phyloP scores from a whole-genome alignment of 37 sponge, comb jelly and placozoan genomes.

The Agelas oroides region DNA sequence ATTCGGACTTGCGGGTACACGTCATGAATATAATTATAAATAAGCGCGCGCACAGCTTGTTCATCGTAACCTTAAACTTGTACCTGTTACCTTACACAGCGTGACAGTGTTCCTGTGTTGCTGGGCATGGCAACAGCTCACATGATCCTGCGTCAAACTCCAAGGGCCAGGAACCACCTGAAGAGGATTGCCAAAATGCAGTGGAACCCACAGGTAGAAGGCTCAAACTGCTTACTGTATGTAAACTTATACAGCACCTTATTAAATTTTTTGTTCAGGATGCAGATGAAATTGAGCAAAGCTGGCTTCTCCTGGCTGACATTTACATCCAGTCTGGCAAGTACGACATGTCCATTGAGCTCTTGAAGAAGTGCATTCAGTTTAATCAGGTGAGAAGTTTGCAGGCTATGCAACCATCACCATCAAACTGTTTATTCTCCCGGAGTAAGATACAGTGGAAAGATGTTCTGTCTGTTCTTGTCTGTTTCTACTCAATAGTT shows the following conservation, averaged over 20 bases:
- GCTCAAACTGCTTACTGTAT: not conserved
- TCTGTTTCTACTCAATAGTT: too few relatives aligned
- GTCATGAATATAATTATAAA: too few relatives aligned
- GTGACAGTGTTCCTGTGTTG: slow-evolving; percentile 74
- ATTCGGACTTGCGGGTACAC: too few relatives aligned
- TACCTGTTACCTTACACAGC: slow-evolving; percentile 16
- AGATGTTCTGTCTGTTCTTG: too few relatives aligned
- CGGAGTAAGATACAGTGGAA: too few relatives aligned
- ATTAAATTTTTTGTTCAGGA: slow-evolving; percentile 23
- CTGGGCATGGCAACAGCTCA: slow-evolving; percentile 92
- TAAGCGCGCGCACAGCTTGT: too few relatives aligned
- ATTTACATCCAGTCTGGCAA: slow-evolving; percentile 92
- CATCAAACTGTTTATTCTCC: too few relatives aligned
- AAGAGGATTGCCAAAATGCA: slow-evolving; percentile 90
- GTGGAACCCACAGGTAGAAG: slow-evolving; percentile 69
- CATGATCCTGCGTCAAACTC: slow-evolving; percentile 90
- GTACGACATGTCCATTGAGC: slow-evolving; percentile 92
- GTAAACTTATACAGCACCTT: too few relatives aligned
- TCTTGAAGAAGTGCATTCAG: slow-evolving; percentile 83
- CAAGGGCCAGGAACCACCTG: slow-evolving; percentile 92
- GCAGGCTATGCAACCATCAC: too few relatives aligned
- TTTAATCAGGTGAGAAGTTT: slow-evolving; percentile 66
- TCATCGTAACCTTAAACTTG: too few relatives aligned
- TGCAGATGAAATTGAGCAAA: slow-evolving; percentile 90
- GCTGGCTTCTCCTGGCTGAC: slow-evolving; percentile 96